A percentile compares a stretch with the other conserved stretches of the same genome.
Evolutionary conservation across 2,113 vertebrate genomes (phyloP).

Genomic region (Oncorhynchus kisutch): DNA sequence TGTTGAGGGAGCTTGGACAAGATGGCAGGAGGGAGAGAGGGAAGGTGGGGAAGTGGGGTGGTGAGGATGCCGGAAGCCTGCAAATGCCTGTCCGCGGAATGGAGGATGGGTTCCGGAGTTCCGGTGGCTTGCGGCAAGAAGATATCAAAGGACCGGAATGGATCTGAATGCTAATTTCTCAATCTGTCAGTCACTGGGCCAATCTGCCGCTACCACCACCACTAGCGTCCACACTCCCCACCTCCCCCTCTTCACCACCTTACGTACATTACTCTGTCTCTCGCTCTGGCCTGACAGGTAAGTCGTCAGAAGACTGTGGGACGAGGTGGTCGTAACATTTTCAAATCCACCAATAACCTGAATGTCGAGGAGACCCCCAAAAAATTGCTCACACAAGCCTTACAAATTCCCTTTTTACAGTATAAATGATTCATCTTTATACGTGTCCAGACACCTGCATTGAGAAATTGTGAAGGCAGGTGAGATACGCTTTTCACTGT

Average conservation of each 20-base stretch:
- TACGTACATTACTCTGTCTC: neutral
- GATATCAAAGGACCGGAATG: constrained; percentile 45
- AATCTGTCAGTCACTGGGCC: constrained; percentile 38
- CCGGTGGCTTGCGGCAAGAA: constrained; percentile 27
- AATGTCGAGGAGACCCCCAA: neutral
- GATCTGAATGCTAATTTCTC: constrained; percentile 48
- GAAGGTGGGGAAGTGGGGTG: neutral
- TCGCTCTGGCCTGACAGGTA: neutral
- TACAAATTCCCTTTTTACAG: constrained; percentile 31
- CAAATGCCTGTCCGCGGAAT: neutral
- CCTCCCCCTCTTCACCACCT: neutral
- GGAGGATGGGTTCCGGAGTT: constrained; percentile 23
- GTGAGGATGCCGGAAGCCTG: neutral
- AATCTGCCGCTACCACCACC: constrained; percentile 24
- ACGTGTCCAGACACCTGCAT: constrained; percentile 31
- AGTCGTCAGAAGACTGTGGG: constrained; percentile 16
- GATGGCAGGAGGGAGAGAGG: constrained; percentile 7
- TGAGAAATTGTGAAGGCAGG: constrained; percentile 12
- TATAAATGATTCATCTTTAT: constrained; percentile 47
- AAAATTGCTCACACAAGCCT: constrained; percentile 24
- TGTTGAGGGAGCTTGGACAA: constrained; percentile 1
- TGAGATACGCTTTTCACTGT: neutral
- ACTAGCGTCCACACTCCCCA: constrained; percentile 9
- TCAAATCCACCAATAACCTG: constrained; percentile 38
- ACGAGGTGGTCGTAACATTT: constrained; percentile 12